Evolutionary conservation across 2,888 invertebrate genomes (phyloP).

Genomic region (Yponomeuta sedellus): DNA sequence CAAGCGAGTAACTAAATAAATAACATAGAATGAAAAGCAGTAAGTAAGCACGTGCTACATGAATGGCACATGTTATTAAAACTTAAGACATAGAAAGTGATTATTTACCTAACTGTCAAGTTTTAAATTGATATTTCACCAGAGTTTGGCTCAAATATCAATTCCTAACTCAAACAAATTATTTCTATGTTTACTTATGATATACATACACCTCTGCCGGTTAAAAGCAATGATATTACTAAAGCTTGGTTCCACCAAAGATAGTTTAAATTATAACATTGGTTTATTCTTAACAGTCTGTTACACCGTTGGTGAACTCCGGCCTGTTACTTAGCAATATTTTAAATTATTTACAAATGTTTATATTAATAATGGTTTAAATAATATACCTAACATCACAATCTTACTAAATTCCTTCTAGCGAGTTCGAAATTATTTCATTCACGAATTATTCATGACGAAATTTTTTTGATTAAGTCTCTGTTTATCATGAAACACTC

Average conservation of each 20-base stretch:
- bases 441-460: neutral
- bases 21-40: slow-evolving; percentile 1
- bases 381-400: slow-evolving; percentile 8
- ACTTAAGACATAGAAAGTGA: slow-evolving; percentile 44
- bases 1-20: neutral
- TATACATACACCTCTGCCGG: neutral
- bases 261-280: neutral
- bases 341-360: neutral
- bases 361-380: neutral
- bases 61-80: slow-evolving; percentile 70
- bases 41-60: slow-evolving; percentile 59
- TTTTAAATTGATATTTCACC: slow-evolving; percentile 24
- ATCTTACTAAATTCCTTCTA: neutral
- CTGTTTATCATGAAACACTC: too few species aligned
- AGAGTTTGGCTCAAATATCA: neutral
- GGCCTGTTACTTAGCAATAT: neutral
- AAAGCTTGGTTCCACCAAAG: neutral
- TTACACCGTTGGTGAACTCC: neutral
- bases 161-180: neutral
- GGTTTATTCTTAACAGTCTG: too few species aligned
- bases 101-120: slow-evolving; percentile 28
- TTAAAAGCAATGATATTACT: neutral
- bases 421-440: neutral
- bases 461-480: too few species aligned
- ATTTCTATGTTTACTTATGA: neutral